A percentile compares a stretch with the other conserved stretches of the same genome.
Conservation (phyloP, 2,888 invertebrate species). For the Alsophila aescularia region DNA sequence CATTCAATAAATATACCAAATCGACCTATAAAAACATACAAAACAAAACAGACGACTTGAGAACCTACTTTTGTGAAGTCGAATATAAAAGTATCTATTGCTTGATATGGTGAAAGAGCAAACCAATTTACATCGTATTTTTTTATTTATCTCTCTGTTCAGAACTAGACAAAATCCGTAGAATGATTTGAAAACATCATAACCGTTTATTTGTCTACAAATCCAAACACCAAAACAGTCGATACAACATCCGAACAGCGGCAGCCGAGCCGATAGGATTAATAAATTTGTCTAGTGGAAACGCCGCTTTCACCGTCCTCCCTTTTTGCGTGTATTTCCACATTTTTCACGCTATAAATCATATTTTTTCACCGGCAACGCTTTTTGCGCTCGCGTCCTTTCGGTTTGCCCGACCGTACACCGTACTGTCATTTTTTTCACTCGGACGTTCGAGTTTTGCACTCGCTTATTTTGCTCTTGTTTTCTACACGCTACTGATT, state of each 20-base stretch:
- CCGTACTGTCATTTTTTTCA: conserved; percentile 81
- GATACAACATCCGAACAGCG: conserved; percentile 61
- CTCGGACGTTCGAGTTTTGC: conserved; percentile 76
- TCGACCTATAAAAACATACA: too few species aligned
- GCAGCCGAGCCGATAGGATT: conserved; percentile 71
- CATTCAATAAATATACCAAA: too few species aligned
- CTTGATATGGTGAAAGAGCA: too few species aligned
- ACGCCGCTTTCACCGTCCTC: conserved; percentile 77
- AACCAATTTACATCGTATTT: background rate
- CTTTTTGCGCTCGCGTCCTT: conserved; percentile 80
- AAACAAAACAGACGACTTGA: too few species aligned
- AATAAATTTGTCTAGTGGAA: conserved; percentile 82
- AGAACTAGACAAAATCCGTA: background rate
- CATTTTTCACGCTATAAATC: conserved; percentile 85
- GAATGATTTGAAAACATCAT: background rate
- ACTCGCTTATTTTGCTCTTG: conserved; percentile 73
- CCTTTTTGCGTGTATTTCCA: conserved; percentile 82
- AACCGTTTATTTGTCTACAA: conserved; percentile 4
- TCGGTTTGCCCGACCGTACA: conserved; percentile 78
- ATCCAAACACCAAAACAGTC: conserved; percentile 37
- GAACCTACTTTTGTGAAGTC: too few species aligned
- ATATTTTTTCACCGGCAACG: conserved; percentile 83
- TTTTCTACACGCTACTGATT: conserved; percentile 75
- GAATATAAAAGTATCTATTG: too few species aligned
- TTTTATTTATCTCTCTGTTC: background rate